These are phyloP conservation scores for Zaprionus lineosus DNA, from an alignment of 2,888 invertebrate genomes.

Conservation along the genomic window DNA sequence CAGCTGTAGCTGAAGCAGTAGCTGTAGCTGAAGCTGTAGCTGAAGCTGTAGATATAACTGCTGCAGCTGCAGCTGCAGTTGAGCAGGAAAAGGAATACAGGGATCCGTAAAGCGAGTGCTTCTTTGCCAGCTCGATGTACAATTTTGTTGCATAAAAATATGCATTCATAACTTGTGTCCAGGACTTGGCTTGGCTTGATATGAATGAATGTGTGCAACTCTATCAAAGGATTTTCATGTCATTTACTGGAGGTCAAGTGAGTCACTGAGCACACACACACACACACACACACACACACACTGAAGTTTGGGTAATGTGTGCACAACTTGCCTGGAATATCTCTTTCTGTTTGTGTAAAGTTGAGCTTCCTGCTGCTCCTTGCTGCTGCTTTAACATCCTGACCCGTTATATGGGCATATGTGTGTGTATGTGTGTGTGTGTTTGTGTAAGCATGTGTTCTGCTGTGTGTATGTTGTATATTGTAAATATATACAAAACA, in stretches of 20 bases:
- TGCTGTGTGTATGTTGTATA: constrained; percentile 51
- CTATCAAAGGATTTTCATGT: constrained; percentile 70
- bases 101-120: constrained; percentile 7
- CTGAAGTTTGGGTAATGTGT: constrained; percentile 32
- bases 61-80: constrained; percentile 5
- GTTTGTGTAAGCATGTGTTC: too few species aligned
- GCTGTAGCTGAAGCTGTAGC: constrained; percentile 8
- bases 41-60: constrained; percentile 13
- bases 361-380: constrained; percentile 46
- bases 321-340: constrained; percentile 4
- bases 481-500: constrained; percentile 68
- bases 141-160: constrained; percentile 61
- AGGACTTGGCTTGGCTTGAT: constrained; percentile 49
- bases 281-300: constrained; percentile 13
- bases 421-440: constrained; percentile 8
- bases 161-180: constrained; percentile 63
- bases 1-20: background rate
- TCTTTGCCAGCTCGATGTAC: constrained; percentile 29
- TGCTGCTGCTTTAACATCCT: constrained; percentile 41
- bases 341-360: constrained; percentile 19
- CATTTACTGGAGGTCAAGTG: constrained; percentile 68
- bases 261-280: constrained; percentile 28
- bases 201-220: constrained; percentile 63
- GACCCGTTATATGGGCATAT: background rate
- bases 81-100: constrained; percentile 5